phyloP scores from a whole-genome alignment of 2,113 vertebrate species.

The Apteryx owenii region DNA sequence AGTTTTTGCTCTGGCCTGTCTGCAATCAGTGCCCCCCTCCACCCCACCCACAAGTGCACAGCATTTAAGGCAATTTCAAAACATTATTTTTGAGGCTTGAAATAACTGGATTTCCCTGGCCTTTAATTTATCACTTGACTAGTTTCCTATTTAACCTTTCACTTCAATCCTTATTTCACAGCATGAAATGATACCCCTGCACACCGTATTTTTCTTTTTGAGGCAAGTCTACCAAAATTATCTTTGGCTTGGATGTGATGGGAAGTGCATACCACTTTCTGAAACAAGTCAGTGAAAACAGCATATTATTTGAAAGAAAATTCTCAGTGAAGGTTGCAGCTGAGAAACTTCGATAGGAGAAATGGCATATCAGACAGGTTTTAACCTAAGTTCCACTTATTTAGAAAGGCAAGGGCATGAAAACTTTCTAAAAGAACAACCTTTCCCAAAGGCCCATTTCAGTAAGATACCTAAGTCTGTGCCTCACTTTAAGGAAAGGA shows the following conservation, averaged over 20 bases:
- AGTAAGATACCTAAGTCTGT: neutral
- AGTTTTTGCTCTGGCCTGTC: neutral
- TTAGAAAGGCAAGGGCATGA: neutral
- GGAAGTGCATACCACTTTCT: conserved; percentile 36
- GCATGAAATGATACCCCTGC: conserved; percentile 50
- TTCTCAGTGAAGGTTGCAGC: neutral
- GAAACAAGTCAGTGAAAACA: conserved; percentile 36
- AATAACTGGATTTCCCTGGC: conserved; percentile 60
- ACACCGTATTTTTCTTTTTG: conserved; percentile 41
- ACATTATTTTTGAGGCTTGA: conserved; percentile 55
- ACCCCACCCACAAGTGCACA: neutral
- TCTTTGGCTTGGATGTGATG: conserved; percentile 36
- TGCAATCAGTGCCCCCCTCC: neutral
- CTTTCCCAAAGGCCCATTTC: neutral
- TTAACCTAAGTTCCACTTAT: neutral
- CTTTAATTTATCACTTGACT: conserved; percentile 74
- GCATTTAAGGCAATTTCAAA: conserved; percentile 34
- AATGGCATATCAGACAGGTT: neutral
- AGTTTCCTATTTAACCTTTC: conserved; percentile 68
- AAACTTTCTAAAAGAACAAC: conserved; percentile 1
- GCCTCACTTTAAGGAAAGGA: neutral
- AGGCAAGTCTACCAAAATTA: conserved; percentile 54
- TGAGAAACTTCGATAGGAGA: conserved; percentile 19
- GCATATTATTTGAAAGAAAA: neutral
- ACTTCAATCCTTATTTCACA: conserved; percentile 62